Base-by-base conservation (phyloP, 2,113 vertebrate genomes). In the Monopterus albus region DNA sequence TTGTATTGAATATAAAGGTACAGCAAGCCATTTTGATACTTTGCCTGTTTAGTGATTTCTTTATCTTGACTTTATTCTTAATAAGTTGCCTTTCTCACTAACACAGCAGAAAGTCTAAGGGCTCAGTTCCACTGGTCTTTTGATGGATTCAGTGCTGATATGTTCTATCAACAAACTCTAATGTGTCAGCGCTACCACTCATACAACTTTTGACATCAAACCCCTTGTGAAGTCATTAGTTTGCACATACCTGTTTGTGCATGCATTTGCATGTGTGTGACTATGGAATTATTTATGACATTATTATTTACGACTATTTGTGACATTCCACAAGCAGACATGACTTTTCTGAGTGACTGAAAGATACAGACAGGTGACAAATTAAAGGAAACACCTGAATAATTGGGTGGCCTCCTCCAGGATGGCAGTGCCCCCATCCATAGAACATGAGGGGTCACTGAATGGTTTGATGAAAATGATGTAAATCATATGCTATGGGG, bases 171-270 rank as follows among this genome's bases (percentile, higher is more conserved):
- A 23, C 26, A 47, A 69, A 66, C 20, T 28, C 18, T 25, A 39
- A 62, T 68, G 60, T 71, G 68, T 63, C 26, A 25, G 26, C 63
- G 36, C 18, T 21, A 10, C 17, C 53, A 51, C 15, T 75, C 38
- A 28, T 7, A 58, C 1, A 20, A 33, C 33, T 25, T 65, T 62
- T 52, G 10, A 55, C 6, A 5, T 25, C 75, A 45, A 72, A 80
- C 39, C 66, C 11, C 18, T 53, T 42, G 33, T 62, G 40, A 81
- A 76, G 64, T 81, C 31, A 81, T 84, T 79, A 62, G 23, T 66
- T 61, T 57, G 47, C 17, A 62, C 53, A 75, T 69, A 7, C 43
- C 15, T 53, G 23, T 20, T 25, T 35, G 36, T 28, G 25, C 10
- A 9, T 38, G 31, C 46, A 26, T 64, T 38, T 72, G 21, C 25